phyloP scores from a whole-genome alignment of 2,113 vertebrate genomes.

The Misgurnus anguillicaudatus region DNA sequence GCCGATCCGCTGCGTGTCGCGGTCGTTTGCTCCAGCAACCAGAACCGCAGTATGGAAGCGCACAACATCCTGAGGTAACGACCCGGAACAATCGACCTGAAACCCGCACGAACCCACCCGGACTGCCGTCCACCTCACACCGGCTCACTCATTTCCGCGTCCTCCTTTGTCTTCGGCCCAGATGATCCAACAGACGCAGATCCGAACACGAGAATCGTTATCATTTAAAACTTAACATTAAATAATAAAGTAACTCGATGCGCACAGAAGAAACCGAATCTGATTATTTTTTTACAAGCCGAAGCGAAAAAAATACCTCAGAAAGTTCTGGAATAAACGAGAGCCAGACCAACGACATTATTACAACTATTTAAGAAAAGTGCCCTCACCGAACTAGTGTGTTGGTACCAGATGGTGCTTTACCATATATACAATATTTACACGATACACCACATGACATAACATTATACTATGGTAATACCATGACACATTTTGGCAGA shows the following conservation, averaged over 20 bases:
- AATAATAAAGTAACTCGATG: not conserved
- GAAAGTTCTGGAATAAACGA: not conserved
- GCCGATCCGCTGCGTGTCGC: slow-evolving; percentile 88
- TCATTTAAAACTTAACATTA: not conserved
- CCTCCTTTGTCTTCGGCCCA: not conserved
- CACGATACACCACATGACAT: not conserved
- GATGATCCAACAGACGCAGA: not conserved
- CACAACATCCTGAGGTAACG: slow-evolving; percentile 99
- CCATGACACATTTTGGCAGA: not conserved
- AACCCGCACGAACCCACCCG: not conserved
- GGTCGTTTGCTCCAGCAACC: slow-evolving; percentile 98
- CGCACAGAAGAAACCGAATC: not conserved
- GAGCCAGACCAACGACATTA: not conserved
- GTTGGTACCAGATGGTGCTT: too few species aligned
- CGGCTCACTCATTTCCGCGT: not conserved
- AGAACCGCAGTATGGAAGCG: slow-evolving; percentile 99
- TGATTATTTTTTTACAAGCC: not conserved
- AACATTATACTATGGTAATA: not conserved
- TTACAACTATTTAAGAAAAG: too few species aligned
- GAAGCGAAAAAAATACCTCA: not conserved
- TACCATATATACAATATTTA: too few species aligned
- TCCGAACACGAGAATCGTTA: not conserved
- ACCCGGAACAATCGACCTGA: slow-evolving; percentile 1
- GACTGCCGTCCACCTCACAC: not conserved
- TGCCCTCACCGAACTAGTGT: too few species aligned